Conservation (phyloP, 2,888 invertebrate species). For the Argyra leucocephala region DNA sequence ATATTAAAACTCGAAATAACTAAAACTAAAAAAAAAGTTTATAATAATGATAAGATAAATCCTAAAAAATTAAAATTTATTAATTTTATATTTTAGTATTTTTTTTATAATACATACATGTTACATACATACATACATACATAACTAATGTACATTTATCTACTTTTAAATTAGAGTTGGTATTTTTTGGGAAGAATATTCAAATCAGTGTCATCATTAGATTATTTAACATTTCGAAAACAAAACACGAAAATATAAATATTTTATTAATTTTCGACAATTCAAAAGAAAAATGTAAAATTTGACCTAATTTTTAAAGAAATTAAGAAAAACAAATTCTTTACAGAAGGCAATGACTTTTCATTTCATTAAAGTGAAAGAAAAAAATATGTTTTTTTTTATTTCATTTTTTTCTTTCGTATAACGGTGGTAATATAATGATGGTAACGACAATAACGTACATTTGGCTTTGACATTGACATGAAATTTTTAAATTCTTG, state of each 20-base stretch:
- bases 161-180: no score
- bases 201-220: not conserved
- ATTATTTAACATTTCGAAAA: not conserved
- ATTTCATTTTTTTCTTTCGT: not conserved
- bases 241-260: not conserved
- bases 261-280: not conserved
- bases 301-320: not conserved
- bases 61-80: no score
- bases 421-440: not conserved
- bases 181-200: no score
- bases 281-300: not conserved
- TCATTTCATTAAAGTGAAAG: not conserved
- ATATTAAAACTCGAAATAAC: no score
- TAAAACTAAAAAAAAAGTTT: no score
- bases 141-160: no score
- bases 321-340: not conserved
- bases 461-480: slow-evolving; percentile 2
- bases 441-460: not conserved
- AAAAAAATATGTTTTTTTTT: not conserved
- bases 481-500: not conserved
- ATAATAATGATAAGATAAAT: no score
- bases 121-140: no score
- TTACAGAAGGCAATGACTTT: slow-evolving; percentile 3
- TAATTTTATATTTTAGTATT: no score
- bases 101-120: no score